Percentiles rank a stretch among this genome's conserved stretches.
Conservation (phyloP, 2,113 vertebrate genomes). For the Tonatia bakeri region DNA sequence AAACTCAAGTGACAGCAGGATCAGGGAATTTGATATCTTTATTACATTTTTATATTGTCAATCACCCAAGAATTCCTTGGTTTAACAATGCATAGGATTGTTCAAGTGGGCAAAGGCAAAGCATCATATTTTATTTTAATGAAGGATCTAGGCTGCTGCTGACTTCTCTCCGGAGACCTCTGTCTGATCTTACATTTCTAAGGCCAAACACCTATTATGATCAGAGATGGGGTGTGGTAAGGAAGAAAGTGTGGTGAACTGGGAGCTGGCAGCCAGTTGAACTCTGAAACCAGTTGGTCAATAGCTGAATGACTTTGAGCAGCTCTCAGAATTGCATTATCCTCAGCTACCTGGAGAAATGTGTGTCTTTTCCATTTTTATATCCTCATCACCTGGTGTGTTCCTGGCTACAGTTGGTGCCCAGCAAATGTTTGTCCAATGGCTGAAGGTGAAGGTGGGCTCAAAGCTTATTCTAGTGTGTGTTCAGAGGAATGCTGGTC, state of each 20-base stretch:
- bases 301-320: background rate
- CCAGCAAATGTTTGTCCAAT: background rate
- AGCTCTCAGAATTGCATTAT: background rate
- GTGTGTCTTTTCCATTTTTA: background rate
- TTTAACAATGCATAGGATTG: background rate
- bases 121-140: background rate
- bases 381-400: rapidly evolving
- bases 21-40: background rate
- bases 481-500: background rate
- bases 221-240: background rate
- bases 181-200: background rate
- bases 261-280: background rate
- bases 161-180: background rate
- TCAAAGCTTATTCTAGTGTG: background rate
- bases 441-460: background rate
- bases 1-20: background rate
- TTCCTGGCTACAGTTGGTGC: background rate
- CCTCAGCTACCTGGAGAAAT: background rate
- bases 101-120: background rate
- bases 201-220: background rate
- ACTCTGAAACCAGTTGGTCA: background rate
- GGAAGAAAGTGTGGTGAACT: background rate
- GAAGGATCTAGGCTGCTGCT: background rate
- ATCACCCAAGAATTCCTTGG: background rate
- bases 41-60: background rate